Evolutionary conservation across 2,888 invertebrate species (phyloP), one percentile per base, ranked within the genome.

Genomic region (Scaptomyza tumidula): DNA sequence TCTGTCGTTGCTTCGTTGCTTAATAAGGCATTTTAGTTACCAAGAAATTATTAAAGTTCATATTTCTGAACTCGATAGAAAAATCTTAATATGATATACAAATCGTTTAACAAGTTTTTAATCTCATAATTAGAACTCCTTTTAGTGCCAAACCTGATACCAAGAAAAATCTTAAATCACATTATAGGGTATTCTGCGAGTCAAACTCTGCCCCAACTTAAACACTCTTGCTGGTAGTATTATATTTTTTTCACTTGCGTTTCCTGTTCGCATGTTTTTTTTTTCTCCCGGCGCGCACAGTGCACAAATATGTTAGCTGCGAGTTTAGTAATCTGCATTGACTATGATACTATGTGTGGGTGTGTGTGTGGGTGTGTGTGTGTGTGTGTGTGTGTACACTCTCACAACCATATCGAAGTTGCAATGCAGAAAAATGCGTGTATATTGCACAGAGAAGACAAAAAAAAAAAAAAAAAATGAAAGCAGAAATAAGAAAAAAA

Each of bases 271-370:
- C 14, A 31, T n/a, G n/a, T n/a, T 59, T 65, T 16, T 41, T 41
- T 41, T 41, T 41, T 41, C 65, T 61, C 68, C 61, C 59, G 24
- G 55, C 53, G 52, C 46, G 37, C 64, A 61, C 53, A 68, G 71
- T 69, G 59, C 52, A 59, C 56, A 78, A 85, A 87, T 87, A 85
- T 85, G 86, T 87, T 85, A 72, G 74, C 74, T 76, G 68, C 85
- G 76, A 80, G 87, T 85, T 85, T 78, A 64, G 87, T 87, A 85
- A 85, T 85, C 87, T 82, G 73, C 68, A 66, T 55, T 69, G 71
- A 54, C 63, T 64, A 59, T 35, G 49, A 37, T 63, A 58, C 54
- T 64, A 33, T 24, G 16, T 52, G 24, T 52, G 46, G 35, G 41
- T 33, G 9, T 48, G 29, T 39, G 37, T 33, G 9, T 48, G 33